Evolutionary conservation across 2,888 invertebrate species (phyloP), one percentile per base, ranked within the genome.

Genomic region (Geotrupes spiniger): DNA sequence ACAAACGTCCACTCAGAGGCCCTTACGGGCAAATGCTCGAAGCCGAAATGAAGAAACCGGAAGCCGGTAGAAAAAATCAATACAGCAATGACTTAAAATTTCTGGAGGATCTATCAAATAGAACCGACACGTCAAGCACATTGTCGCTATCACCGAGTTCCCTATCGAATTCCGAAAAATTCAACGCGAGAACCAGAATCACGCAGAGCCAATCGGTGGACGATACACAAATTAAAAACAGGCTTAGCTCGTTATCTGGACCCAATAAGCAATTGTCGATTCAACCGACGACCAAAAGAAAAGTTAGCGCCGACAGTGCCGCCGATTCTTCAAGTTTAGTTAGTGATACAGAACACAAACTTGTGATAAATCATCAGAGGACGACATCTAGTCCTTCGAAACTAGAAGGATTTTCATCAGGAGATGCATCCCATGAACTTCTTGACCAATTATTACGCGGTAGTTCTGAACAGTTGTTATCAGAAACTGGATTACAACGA

Each of bases 341-440:
- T 17, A 51, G 51, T 51, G 51, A 51, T 36, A 28, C 39, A n/a
- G 51, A 51, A 38, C 51, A 51, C 51, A 65, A 61, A 42, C 76
- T 80, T 1, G 75, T 79, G 15, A 71, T 75, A n/a, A 77, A 76
- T 59, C 89, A 89, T 70, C 87, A 88, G 58, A 74, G 89, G 58
- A 88, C 88, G 4, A 87, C 87, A 10, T 89, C 88, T 5, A 88
- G 88, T 58, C 89, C 89, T 25, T 87, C 86, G 11, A 87, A 89
- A 69, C 76, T 89, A 56, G 85, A 84, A 63, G 84, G 83, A 38
- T 73, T 78, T 48, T 54, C 60, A 11, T 63, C 64, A 43, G 54
- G 75, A 9, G 78, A 77, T 53, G 77, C 82, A 8, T 81, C 81
- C 51, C 81, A 78, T 10, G 87, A 89, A 66, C 74, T 89, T 51